These are phyloP conservation scores for Pogonophryne albipinna DNA, from an alignment of 2,797 vertebrate species.

Conservation along the genomic window DNA sequence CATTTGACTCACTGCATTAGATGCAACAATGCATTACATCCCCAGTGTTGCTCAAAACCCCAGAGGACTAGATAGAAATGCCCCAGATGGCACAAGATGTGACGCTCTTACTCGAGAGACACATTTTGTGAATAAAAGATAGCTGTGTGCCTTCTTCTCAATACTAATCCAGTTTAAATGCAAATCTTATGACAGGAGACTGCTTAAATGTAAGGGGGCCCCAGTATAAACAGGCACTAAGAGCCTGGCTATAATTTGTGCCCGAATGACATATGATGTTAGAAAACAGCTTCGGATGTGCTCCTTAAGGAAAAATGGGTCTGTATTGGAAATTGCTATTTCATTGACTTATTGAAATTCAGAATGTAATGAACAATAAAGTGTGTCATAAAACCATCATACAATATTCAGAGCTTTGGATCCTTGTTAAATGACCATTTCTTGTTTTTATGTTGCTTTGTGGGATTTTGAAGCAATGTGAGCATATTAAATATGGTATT, in stretches of 20 bases:
- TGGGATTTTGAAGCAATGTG: background rate
- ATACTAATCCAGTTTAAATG: slow-evolving; percentile 44
- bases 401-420: background rate
- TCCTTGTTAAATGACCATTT: background rate
- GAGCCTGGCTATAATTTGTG: slow-evolving; percentile 1
- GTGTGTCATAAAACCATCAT: background rate
- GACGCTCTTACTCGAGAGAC: slow-evolving; percentile 33
- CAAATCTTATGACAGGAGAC: slow-evolving; percentile 16
- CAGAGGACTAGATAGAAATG: slow-evolving; percentile 11
- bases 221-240: background rate
- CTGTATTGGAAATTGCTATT: background rate
- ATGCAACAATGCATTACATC: slow-evolving; percentile 50
- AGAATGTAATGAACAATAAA: background rate
- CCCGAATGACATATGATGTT: background rate
- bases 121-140: slow-evolving; percentile 12
- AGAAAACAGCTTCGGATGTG: background rate
- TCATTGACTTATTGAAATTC: background rate
- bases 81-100: slow-evolving; percentile 21
- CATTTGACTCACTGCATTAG: slow-evolving; percentile 55
- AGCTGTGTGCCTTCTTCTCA: slow-evolving; percentile 13
- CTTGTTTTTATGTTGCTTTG: background rate
- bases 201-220: background rate
- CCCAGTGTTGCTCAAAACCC: slow-evolving; percentile 34
- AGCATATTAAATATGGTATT: background rate
- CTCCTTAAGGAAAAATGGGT: background rate